These are phyloP conservation scores for Garrulus glandarius DNA, from an alignment of 2,797 vertebrate species.

Conservation along the genomic window DNA sequence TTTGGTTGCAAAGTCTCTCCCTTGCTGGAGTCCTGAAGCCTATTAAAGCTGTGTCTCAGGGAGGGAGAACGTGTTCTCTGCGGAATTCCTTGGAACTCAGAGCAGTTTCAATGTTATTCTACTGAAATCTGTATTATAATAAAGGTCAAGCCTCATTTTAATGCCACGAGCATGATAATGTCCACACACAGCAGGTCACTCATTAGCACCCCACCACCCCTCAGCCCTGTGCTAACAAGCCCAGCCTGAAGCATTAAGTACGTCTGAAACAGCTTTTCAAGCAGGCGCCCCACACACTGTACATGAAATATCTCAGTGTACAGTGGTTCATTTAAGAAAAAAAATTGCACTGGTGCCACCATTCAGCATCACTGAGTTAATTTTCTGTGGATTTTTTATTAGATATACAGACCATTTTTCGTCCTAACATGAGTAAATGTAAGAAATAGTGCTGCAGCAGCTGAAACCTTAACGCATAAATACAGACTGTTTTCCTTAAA, in stretches of 20 bases:
- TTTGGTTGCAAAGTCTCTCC: not conserved
- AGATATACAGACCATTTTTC: not conserved
- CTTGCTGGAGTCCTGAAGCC: not conserved
- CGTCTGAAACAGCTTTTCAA: not conserved
- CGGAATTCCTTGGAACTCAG: not conserved
- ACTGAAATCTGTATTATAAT: not conserved
- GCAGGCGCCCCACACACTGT: not conserved
- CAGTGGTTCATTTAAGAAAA: not conserved
- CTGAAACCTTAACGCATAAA: not conserved
- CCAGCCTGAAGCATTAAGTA: not conserved
- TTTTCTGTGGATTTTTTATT: not conserved
- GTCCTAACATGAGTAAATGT: not conserved
- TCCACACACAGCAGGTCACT: not conserved
- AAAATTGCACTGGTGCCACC: not conserved
- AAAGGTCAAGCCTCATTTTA: not conserved
- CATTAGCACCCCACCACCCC: not conserved
- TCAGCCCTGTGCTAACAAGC: not conserved
- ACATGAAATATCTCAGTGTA: not conserved
- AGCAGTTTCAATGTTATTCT: not conserved
- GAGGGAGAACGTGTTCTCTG: not conserved
- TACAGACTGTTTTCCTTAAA: slow-evolving; percentile 11
- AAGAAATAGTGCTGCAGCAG: not conserved
- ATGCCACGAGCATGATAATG: rapidly evolving
- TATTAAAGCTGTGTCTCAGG: not conserved
- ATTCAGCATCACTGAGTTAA: not conserved